A percentile compares a stretch with the other conserved stretches of the same genome.
phyloP scores from a whole-genome alignment of 2,113 vertebrate species.

The Mesitornis unicolor region DNA sequence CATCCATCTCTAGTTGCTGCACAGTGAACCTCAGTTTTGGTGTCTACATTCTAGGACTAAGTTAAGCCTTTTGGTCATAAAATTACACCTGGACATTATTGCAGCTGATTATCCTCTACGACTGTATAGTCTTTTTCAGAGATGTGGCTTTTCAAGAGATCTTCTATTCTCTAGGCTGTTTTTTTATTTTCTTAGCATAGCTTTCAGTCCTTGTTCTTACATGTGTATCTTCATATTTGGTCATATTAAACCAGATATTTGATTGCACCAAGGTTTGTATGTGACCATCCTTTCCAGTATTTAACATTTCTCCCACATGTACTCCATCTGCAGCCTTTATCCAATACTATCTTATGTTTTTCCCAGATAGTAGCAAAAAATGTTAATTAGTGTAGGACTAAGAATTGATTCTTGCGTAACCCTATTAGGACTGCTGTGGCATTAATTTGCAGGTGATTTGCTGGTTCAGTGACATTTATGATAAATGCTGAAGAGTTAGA shows the following conservation, averaged over 20 bases:
- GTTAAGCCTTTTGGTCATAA: neutral
- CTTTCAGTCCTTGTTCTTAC: neutral
- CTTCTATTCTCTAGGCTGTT: neutral
- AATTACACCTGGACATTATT: neutral
- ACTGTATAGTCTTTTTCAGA: neutral
- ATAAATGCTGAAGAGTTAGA: neutral
- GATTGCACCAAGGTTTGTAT: neutral
- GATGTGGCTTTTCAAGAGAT: neutral
- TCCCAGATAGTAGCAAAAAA: neutral
- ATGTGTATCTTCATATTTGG: neutral
- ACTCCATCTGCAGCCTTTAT: neutral
- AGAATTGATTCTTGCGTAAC: neutral
- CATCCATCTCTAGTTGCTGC: neutral
- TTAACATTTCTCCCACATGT: neutral
- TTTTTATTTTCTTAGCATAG: neutral
- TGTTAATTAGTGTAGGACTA: neutral
- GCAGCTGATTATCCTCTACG: neutral
- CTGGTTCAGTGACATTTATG: conserved; percentile 9
- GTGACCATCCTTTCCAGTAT: neutral
- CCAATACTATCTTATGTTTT: neutral
- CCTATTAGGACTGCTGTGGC: neutral
- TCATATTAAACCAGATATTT: neutral
- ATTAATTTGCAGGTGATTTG: conserved; percentile 30
- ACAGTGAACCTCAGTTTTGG: neutral
- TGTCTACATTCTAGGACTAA: neutral